Percentiles rank a stretch among this genome's conserved stretches.
These are phyloP conservation scores for Bombus waltoni DNA, from an alignment of 1,140 invertebrate species.

Conservation along the genomic window DNA sequence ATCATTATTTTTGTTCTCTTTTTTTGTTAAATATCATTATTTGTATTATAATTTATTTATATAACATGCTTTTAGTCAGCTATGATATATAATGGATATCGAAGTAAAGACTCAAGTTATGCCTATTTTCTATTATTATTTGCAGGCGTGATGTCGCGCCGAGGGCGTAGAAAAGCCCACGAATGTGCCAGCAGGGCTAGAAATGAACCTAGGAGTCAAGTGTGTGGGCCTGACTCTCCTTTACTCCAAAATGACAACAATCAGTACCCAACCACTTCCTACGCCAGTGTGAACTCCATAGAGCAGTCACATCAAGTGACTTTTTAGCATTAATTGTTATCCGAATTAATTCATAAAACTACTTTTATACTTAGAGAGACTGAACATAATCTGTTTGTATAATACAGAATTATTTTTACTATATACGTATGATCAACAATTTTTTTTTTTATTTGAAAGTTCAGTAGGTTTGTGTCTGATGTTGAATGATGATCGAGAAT, in stretches of 20 bases:
- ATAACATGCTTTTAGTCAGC: background rate
- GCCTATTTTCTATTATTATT: constrained; percentile 40
- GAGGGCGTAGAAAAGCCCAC: constrained; percentile 65
- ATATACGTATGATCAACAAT: background rate
- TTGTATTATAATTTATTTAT: background rate
- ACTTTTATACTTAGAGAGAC: constrained; percentile 59
- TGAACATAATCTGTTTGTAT: constrained; percentile 26
- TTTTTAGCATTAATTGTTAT: constrained; percentile 52
- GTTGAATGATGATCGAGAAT: background rate
- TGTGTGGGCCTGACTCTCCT: constrained; percentile 73
- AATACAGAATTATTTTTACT: constrained; percentile 23
- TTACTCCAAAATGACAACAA: constrained; percentile 76
- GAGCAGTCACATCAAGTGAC: constrained; percentile 54
- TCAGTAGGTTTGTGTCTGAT: background rate
- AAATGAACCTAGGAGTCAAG: constrained; percentile 58
- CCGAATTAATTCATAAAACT: constrained; percentile 31
- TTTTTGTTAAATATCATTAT: background rate
- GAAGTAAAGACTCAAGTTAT: background rate
- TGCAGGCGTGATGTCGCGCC: constrained; percentile 80
- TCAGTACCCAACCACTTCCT: constrained; percentile 79
- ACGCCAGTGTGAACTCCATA: constrained; percentile 78
- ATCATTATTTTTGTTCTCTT: background rate
- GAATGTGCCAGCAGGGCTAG: constrained; percentile 55
- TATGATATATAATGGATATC: background rate
- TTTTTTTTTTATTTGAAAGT: background rate